A percentile compares a stretch with the other conserved stretches of the same genome.
Evolutionary conservation across 2,888 invertebrate species (phyloP).

Genomic region (Xestia ashworthii): DNA sequence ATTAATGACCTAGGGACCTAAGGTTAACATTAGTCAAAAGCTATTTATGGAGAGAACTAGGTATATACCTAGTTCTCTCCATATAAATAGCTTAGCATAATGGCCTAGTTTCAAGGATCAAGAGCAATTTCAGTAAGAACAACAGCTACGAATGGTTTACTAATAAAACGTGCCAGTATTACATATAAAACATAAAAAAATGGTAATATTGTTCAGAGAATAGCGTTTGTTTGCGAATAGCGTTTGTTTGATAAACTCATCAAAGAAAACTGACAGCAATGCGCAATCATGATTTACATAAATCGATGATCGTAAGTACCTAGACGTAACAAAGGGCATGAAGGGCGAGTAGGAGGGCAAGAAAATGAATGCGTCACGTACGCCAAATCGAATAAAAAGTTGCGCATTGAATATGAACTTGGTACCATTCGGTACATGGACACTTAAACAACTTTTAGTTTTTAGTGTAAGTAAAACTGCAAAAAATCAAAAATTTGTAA

Average conservation of each 20-base stretch:
- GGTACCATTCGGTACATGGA: neutral
- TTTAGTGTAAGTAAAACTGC: neutral
- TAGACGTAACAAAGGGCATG: slow-evolving; percentile 20
- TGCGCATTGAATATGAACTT: slow-evolving; percentile 9
- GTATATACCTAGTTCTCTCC: too few species aligned
- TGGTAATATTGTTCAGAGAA: neutral
- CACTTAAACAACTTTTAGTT: neutral
- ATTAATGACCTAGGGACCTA: neutral
- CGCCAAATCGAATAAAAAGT: slow-evolving; percentile 34
- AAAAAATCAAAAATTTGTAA: neutral
- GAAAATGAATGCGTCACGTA: slow-evolving; percentile 44
- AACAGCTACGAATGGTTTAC: neutral
- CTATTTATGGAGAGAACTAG: neutral
- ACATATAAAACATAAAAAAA: neutral
- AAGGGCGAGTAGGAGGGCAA: slow-evolving; percentile 33
- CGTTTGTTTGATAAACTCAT: neutral
- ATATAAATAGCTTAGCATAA: too few species aligned
- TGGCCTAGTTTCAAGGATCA: neutral
- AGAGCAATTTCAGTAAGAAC: neutral
- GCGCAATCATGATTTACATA: slow-evolving; percentile 42
- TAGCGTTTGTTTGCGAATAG: neutral
- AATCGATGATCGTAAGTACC: slow-evolving; percentile 39
- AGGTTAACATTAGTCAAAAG: neutral
- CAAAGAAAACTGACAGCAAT: slow-evolving; percentile 18
- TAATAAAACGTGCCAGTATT: neutral